Conservation (phyloP, 37 sponge, comb jelly and placozoan genomes). For the Geodia barretti region DNA sequence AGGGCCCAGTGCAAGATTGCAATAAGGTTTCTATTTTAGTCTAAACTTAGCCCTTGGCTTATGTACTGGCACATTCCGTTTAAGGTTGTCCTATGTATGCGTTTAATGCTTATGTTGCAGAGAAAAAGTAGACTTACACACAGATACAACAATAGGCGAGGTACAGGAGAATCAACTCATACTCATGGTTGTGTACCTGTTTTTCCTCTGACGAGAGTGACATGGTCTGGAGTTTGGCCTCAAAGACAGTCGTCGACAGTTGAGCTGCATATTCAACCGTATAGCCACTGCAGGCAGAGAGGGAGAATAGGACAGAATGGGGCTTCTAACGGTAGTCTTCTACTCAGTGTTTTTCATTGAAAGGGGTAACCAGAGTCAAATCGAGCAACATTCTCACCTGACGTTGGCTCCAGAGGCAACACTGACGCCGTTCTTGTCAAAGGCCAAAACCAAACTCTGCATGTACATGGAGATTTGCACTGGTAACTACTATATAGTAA, state of each 20-base stretch:
- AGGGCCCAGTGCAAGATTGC: too few species aligned
- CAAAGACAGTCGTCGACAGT: constrained; percentile 43
- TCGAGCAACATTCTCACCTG: not conserved
- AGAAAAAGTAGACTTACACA: not conserved
- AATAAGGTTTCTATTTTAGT: too few species aligned
- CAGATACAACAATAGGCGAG: not conserved
- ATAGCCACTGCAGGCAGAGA: constrained; percentile 49
- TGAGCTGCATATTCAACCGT: constrained; percentile 64
- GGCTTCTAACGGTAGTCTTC: too few species aligned
- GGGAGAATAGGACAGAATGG: too few species aligned
- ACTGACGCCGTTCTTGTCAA: constrained; percentile 49
- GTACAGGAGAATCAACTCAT: not conserved
- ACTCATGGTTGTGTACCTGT: constrained; percentile 22
- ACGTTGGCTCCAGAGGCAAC: not conserved
- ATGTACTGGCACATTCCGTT: too few species aligned
- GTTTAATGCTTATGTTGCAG: too few species aligned
- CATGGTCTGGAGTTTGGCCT: constrained; percentile 1
- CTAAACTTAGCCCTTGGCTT: too few species aligned
- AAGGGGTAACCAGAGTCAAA: too few species aligned
- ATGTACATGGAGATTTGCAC: not conserved
- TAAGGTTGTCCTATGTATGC: too few species aligned
- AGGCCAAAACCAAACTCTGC: constrained; percentile 27
- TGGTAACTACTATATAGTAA: not conserved
- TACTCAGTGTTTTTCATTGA: too few species aligned
- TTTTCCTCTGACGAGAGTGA: constrained; percentile 9